Evolutionary conservation across 2,113 vertebrate genomes (phyloP), one percentile per base, ranked within the genome.

Genomic region (Hassar affinis): DNA sequence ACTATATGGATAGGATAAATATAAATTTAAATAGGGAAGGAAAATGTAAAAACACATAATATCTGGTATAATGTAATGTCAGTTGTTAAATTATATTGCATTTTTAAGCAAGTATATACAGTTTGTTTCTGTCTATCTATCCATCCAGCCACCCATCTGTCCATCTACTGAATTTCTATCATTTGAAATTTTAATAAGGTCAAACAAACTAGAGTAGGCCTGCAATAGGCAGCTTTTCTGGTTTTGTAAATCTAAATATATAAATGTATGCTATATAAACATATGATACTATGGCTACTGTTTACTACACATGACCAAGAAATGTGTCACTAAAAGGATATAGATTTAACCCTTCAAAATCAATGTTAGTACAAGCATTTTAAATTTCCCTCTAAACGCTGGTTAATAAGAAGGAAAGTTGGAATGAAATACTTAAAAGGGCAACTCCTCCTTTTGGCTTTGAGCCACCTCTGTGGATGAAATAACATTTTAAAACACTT

Each of bases 241-340:
- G 27, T 33, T 30, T 54, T 76, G 47, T 75, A 49, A 33, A 2
- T 54, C n/a, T 12, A 76, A 76, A 76, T 52, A 52, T 54, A 76
- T 18, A 30, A 27, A 33, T 76, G 17, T 35, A 35, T 76, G 54
- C 9, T 76, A 30, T 52, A 52, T 76, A 0, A 77, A 25, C 51
- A 77, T 56, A 22, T 74, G 52, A 54, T 54, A 62, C 33, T 5
- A 25, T 56, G 30, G 64, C 77, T 35, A 52, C 27, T 72, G 30
- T 81, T 38, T 74, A 59, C 22, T 79, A 49, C 51, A 68, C 33
- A n/a, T 56, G 22, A 42, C 54, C 1, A 14, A 0, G 27, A 52
- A 80, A 79, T 66, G 45, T 81, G 4, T n/a, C 33, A 69, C 6
- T 10, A 82, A 82, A 56, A 59, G 27, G n/a, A 35, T 18, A 74